Conservation (phyloP, 2,888 invertebrate species). For the Nesidiocoris tenuis region DNA sequence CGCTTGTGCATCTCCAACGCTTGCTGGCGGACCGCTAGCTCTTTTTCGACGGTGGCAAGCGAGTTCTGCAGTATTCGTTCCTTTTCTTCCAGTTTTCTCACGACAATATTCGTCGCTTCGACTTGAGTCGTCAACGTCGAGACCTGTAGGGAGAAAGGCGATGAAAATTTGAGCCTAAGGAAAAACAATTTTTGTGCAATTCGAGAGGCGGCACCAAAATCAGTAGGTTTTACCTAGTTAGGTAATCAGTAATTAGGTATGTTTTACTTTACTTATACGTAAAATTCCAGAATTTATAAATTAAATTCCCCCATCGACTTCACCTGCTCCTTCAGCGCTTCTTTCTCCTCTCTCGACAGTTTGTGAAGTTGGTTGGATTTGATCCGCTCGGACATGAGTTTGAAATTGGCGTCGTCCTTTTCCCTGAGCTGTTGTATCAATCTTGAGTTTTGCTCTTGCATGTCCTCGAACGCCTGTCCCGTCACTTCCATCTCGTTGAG, state of each 20-base stretch:
- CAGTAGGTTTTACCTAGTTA: too few relatives aligned
- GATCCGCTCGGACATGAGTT: constrained; percentile 95
- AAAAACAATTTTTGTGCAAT: too few relatives aligned
- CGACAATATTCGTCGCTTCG: constrained; percentile 91
- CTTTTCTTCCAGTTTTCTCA: constrained; percentile 92
- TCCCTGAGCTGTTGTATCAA: constrained; percentile 92
- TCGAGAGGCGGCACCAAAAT: too few relatives aligned
- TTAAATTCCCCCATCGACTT: too few relatives aligned
- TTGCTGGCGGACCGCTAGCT: constrained; percentile 86
- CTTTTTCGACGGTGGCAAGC: constrained; percentile 90
- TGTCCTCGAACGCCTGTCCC: constrained; percentile 97
- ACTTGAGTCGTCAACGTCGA: constrained; percentile 81
- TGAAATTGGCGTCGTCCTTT: constrained; percentile 98
- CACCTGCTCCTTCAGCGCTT: constrained; percentile 86
- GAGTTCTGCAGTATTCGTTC: constrained; percentile 90
- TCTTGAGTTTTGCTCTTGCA: constrained; percentile 97
- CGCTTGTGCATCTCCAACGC: constrained; percentile 98
- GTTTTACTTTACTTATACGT: too few relatives aligned
- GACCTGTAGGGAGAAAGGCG: constrained; percentile 60
- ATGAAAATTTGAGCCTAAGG: not conserved
- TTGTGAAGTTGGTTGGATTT: constrained; percentile 95
- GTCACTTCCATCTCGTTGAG: constrained; percentile 99
- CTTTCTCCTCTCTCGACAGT: constrained; percentile 89
- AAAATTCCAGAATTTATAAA: too few relatives aligned
- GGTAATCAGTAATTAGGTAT: too few relatives aligned